Conservation (phyloP, 2,113 vertebrate genomes). For the Clarias gariepinus region DNA sequence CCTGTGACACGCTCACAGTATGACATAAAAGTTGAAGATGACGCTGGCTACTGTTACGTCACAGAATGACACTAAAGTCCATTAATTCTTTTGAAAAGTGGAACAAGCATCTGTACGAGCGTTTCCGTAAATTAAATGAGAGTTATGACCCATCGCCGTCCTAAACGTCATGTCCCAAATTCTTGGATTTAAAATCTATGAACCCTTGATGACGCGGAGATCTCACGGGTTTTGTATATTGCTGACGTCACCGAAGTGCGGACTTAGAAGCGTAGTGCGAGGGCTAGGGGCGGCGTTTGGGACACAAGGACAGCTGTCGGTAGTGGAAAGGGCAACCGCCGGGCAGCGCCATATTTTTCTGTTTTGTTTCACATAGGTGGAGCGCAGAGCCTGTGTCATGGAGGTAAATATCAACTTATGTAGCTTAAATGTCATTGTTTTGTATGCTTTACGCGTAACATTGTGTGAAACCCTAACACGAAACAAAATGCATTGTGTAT, state of each 20-base stretch:
- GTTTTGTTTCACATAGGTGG: constrained; percentile 9
- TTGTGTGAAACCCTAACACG: neutral
- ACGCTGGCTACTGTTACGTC: no score
- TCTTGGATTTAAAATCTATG: neutral
- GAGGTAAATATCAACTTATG: constrained; percentile 41
- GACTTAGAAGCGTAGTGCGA: neutral
- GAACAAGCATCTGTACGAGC: neutral
- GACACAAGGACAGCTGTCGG: neutral
- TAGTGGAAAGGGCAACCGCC: neutral
- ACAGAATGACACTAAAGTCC: no score
- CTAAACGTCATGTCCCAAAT: neutral
- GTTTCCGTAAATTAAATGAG: neutral
- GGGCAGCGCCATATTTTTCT: constrained; percentile 21
- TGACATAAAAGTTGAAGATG: no score
- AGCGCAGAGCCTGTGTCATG: constrained; percentile 39
- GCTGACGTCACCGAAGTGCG: neutral
- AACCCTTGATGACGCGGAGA: neutral
- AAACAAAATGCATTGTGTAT: neutral
- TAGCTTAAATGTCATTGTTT: neutral
- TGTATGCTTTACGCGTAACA: neutral
- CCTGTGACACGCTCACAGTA: no score
- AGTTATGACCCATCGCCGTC: neutral
- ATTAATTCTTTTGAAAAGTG: neutral
- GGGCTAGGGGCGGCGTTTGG: neutral
- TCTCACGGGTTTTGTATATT: no score